phyloP scores from a whole-genome alignment of 2,888 invertebrate species.

The Acanthosepion pharaonis region DNA sequence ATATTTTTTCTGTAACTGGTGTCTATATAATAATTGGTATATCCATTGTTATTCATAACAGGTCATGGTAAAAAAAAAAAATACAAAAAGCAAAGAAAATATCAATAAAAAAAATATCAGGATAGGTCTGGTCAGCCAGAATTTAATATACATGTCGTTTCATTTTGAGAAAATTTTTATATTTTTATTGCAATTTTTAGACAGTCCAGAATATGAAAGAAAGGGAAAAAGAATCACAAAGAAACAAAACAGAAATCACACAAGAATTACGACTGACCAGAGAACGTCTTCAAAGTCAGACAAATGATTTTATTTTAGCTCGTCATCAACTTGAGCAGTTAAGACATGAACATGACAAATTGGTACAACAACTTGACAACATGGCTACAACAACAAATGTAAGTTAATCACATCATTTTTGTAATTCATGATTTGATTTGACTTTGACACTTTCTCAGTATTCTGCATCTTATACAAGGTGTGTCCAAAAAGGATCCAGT shows the following conservation, averaged over 20 bases:
- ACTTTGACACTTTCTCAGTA: too few relatives aligned
- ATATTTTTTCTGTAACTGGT: too few relatives aligned
- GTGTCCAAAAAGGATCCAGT: too few relatives aligned
- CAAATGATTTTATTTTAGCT: background rate
- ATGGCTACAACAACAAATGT: background rate
- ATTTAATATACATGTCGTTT: too few relatives aligned
- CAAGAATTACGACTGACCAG: slow-evolving; percentile 68
- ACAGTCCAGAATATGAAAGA: slow-evolving; percentile 61
- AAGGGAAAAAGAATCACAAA: slow-evolving; percentile 62
- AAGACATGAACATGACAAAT: slow-evolving; percentile 41
- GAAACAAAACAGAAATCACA: slow-evolving; percentile 67
- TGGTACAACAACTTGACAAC: background rate
- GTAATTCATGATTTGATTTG: too few relatives aligned
- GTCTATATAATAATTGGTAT: too few relatives aligned
- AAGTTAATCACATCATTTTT: background rate
- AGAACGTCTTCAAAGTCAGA: slow-evolving; percentile 52
- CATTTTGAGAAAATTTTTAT: background rate
- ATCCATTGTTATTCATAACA: too few relatives aligned
- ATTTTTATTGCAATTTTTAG: slow-evolving; percentile 53
- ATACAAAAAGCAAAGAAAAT: too few relatives aligned
- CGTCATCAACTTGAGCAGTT: background rate
- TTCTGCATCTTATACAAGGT: too few relatives aligned
- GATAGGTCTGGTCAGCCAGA: too few relatives aligned
- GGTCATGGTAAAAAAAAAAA: too few relatives aligned
- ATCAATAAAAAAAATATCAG: too few relatives aligned